A percentile compares a stretch with the other conserved stretches of the same genome.
Conservation (phyloP, 2,888 invertebrate genomes). For the Drosophila quinaria region DNA sequence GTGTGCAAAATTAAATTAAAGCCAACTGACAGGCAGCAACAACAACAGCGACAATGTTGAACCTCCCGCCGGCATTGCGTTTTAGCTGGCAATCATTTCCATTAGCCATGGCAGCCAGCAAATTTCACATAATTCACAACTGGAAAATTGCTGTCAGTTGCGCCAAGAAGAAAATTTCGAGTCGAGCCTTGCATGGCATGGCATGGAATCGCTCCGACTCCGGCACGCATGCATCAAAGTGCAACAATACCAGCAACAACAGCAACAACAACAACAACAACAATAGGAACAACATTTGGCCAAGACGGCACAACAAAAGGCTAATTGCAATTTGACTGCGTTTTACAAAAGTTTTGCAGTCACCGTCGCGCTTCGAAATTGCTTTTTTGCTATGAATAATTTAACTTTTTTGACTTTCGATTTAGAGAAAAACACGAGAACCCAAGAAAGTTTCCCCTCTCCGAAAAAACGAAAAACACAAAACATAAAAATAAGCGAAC, state of each 20-base stretch:
- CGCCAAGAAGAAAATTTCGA: constrained; percentile 63
- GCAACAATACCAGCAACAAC: constrained; percentile 44
- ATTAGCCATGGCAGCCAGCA: constrained; percentile 75
- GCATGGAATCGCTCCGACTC: constrained; percentile 47
- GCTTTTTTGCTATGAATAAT: constrained; percentile 77
- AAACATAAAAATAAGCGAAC: constrained; percentile 18
- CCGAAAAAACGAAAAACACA: neutral
- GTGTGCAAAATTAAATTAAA: constrained; percentile 80
- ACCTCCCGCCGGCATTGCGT: constrained; percentile 65
- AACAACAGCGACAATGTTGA: constrained; percentile 33
- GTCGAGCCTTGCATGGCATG: constrained; percentile 53
- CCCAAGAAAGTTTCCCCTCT: constrained; percentile 21
- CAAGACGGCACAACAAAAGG: constrained; percentile 74
- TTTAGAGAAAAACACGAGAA: constrained; percentile 68
- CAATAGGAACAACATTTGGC: constrained; percentile 32
- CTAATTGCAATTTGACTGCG: constrained; percentile 81
- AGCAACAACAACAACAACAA: constrained; percentile 32
- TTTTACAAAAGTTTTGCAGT: constrained; percentile 64
- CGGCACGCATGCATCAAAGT: constrained; percentile 78
- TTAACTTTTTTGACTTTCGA: constrained; percentile 80
- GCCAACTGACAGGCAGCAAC: constrained; percentile 72
- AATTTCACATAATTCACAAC: constrained; percentile 81
- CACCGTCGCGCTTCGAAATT: constrained; percentile 58
- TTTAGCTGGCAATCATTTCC: constrained; percentile 79
- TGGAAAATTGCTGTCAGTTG: constrained; percentile 78